Percentiles rank a stretch among this genome's conserved stretches.
Conservation (phyloP, 2,797 vertebrate species). For the Dendrocincla fuliginosa region DNA sequence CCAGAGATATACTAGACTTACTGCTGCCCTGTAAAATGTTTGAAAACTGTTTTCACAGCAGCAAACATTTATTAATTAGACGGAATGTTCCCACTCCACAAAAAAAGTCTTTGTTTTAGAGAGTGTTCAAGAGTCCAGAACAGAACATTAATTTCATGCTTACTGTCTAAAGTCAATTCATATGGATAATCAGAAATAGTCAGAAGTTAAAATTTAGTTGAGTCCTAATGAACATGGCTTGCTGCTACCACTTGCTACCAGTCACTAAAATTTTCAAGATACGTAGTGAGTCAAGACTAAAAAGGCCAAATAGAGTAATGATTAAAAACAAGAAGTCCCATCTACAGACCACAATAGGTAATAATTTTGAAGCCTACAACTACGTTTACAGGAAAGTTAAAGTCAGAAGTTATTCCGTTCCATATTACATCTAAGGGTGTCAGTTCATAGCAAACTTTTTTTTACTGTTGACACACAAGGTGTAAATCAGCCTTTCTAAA, state of each 20-base stretch:
- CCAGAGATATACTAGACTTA: neutral
- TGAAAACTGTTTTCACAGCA: neutral
- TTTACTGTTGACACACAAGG: neutral
- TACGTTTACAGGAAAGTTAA: neutral
- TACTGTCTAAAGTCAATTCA: neutral
- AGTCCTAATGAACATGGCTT: neutral
- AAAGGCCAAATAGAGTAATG: neutral
- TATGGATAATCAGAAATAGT: neutral
- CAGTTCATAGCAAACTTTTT: neutral
- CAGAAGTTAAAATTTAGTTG: neutral
- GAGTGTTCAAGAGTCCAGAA: neutral
- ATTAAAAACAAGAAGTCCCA: neutral
- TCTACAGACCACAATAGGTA: neutral
- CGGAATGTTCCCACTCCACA: neutral
- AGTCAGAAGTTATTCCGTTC: neutral
- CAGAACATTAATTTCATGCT: neutral
- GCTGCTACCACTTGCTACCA: neutral
- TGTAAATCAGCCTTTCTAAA: neutral
- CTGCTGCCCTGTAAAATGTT: neutral
- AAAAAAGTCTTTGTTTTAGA: neutral
- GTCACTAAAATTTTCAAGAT: neutral
- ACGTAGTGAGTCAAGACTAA: fast-evolving
- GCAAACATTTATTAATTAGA: neutral
- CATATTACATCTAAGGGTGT: neutral
- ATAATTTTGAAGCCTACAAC: neutral